A percentile compares a stretch with the other conserved stretches of the same genome.
Evolutionary conservation across 2,888 invertebrate genomes (phyloP).

Genomic region (Theretra japonica): DNA sequence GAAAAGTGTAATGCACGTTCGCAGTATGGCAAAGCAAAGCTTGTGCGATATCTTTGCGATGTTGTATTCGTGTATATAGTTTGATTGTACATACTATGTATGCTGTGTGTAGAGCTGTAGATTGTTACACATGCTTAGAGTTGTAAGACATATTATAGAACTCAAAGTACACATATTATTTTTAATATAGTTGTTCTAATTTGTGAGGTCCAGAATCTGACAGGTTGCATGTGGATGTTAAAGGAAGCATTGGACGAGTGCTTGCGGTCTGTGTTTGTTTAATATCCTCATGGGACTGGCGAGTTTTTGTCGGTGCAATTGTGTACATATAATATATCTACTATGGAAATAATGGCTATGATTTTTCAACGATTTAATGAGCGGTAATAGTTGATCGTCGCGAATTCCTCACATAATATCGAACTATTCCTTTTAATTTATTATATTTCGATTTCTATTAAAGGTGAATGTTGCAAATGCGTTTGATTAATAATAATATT

Average conservation of each 20-base stretch:
- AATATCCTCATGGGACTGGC: conserved; percentile 5
- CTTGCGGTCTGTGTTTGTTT: conserved; percentile 21
- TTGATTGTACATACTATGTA: conserved; percentile 82
- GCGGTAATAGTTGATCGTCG: conserved; percentile 26
- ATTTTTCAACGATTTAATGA: conserved; percentile 47
- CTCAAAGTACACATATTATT: conserved; percentile 63
- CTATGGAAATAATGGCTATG: conserved; percentile 49
- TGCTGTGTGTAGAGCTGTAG: conserved; percentile 79
- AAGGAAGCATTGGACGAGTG: background rate
- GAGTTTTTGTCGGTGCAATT: conserved; percentile 47
- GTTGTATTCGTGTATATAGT: conserved; percentile 77
- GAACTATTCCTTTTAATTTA: conserved; percentile 33
- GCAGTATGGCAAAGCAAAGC: conserved; percentile 53
- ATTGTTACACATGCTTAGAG: conserved; percentile 73
- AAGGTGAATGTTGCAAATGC: conserved; percentile 73
- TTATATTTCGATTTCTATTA: conserved; percentile 60
- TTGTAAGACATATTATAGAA: conserved; percentile 68
- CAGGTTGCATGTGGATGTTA: background rate
- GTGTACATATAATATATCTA: conserved; percentile 48
- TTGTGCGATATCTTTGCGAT: conserved; percentile 64
- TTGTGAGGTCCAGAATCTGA: conserved; percentile 39
- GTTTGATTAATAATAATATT: conserved; percentile 55
- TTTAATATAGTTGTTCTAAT: conserved; percentile 48
- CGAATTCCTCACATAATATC: conserved; percentile 12
- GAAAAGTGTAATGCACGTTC: conserved; percentile 48